phyloP scores from a whole-genome alignment of 2,888 invertebrate genomes.

The Polia nebulosa region DNA sequence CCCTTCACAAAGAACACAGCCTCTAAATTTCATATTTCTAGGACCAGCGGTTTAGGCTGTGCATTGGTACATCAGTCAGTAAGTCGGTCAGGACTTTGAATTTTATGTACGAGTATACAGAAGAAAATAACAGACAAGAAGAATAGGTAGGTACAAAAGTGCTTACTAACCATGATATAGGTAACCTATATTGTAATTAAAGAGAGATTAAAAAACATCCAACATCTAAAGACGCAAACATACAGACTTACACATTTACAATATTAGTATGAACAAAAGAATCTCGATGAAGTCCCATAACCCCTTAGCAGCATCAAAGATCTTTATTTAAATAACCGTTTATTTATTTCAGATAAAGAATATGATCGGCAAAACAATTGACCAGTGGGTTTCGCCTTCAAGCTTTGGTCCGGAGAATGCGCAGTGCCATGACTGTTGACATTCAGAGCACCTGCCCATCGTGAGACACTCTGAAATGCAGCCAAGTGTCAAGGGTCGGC shows the following conservation, averaged over 20 bases:
- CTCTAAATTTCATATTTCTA: too few species aligned
- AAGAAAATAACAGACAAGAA: too few species aligned
- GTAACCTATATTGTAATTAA: too few species aligned
- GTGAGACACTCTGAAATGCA: conserved; percentile 55
- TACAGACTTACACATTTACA: not conserved
- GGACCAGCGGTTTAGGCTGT: too few species aligned
- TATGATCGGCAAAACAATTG: conserved; percentile 51
- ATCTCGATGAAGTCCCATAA: conserved; percentile 13
- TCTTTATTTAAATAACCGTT: conserved; percentile 18
- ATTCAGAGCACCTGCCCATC: conserved; percentile 66
- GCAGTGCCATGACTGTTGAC: conserved; percentile 68
- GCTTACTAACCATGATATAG: too few species aligned
- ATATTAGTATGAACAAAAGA: not conserved
- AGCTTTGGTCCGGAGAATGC: conserved; percentile 56
- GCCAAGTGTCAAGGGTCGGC: conserved; percentile 54
- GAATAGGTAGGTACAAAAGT: too few species aligned
- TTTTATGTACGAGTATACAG: too few species aligned
- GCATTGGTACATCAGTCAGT: too few species aligned
- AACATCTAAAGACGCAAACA: not conserved
- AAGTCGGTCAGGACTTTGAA: too few species aligned
- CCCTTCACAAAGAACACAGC: too few species aligned
- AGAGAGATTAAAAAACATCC: too few species aligned
- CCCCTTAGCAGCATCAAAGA: conserved; percentile 11
- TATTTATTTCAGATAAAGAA: conserved; percentile 44
- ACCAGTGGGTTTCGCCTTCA: conserved; percentile 39